Evolutionary conservation across 2,888 invertebrate genomes (phyloP).

Genomic region (Macrophya annulata): DNA sequence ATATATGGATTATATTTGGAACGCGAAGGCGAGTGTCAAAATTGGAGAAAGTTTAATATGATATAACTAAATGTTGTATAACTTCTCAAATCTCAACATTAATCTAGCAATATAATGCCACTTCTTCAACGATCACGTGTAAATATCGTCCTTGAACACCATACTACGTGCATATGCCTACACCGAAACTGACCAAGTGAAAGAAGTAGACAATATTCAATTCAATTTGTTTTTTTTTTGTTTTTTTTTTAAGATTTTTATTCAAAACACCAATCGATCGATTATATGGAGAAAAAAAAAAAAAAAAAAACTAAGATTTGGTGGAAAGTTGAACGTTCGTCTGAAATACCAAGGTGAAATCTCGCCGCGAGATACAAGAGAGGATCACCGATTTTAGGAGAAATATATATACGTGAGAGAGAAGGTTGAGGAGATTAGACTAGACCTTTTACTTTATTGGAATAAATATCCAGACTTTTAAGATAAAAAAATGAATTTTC

Average conservation of each 20-base stretch:
- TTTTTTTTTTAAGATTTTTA: neutral
- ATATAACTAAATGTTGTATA: constrained; percentile 21
- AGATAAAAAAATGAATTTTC: neutral
- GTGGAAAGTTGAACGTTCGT: neutral
- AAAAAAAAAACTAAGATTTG: neutral
- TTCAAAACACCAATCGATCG: neutral
- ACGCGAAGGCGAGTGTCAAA: neutral
- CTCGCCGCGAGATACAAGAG: neutral
- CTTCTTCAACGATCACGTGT: constrained; percentile 10
- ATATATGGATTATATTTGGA: neutral
- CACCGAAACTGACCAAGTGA: neutral
- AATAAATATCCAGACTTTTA: neutral
- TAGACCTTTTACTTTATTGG: neutral
- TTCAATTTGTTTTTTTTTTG: neutral
- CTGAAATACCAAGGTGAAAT: neutral
- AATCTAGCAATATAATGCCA: neutral
- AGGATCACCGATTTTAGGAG: neutral
- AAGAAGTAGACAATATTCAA: neutral
- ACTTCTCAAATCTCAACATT: neutral
- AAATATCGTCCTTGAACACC: constrained; percentile 16
- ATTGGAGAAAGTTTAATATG: constrained; percentile 11
- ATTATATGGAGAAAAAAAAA: too few species aligned
- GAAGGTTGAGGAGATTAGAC: neutral
- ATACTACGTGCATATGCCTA: neutral
- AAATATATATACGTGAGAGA: neutral